Base-by-base conservation (phyloP, 2,888 invertebrate species). In the Sceliomorpha sp. region DNA sequence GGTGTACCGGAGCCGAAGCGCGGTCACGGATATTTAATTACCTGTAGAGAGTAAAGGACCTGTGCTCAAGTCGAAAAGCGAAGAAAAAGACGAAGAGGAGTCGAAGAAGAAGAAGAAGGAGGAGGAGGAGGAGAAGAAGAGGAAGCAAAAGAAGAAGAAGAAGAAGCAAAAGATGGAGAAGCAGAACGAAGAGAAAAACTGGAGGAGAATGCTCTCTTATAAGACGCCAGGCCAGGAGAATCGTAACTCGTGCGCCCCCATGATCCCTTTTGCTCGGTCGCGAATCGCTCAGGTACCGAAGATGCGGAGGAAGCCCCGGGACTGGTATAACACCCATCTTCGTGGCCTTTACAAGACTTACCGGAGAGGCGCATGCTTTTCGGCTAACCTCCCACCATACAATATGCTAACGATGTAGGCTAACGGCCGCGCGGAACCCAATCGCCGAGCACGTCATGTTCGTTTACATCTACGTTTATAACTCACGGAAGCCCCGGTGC, bases 1-100 rank as follows among this genome's bases (percentile, higher is more conserved):
- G 80, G 77, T 77, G 67, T 70, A 67, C 69, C 58, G 69, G 51
- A 64, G 68, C 63, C 64, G 44, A 69, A 71, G 70, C 70, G 72
- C 70, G 72, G 72, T 78, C 76, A 77, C 71, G 75, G 79, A 79
- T 84, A 84, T 84, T 83, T 84, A 84, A 84, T 84, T 84, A 82
- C 79, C 80, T 76, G 64, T 44, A 40, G 63, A 37, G 51, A 36
- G 45, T 37, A 29, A 73, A 56, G 31, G 31, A 53, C 39, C 15
- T 31, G 37, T 32, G 32, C 10, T 9, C 13, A 14, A 17, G 20
- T 40, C 50, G 37, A 34, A 55, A 58, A 47, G 27, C 26, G 45
- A 59, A 14, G 58, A 34, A 47, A 53, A 50, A 56, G 63, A 29
- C 7, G 9, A 2, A 29, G 8, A 29, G 29, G 29, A 29, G 9